These are phyloP conservation scores for Apodemia duryi DNA, from an alignment of 2,888 invertebrate species.

Conservation along the genomic window DNA sequence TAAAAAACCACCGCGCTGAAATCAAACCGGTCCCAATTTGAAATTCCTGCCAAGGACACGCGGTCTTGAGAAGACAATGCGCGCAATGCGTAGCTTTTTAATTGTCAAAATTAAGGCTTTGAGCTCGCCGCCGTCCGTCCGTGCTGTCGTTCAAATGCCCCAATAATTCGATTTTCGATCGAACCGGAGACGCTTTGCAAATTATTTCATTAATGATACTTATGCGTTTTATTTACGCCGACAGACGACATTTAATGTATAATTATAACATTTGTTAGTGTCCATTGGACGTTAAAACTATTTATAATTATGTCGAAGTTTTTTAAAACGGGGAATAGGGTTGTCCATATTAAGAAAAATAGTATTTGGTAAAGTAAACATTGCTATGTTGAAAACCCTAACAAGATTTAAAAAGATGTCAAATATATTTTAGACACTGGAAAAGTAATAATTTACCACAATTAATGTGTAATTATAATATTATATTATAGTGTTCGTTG, in stretches of 20 bases:
- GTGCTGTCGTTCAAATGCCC: slow-evolving; percentile 39
- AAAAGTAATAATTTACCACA: too few species aligned
- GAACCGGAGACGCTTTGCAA: slow-evolving; percentile 32
- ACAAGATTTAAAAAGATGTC: too few species aligned
- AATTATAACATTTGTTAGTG: slow-evolving; percentile 26
- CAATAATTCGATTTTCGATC: slow-evolving; percentile 45
- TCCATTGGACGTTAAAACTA: slow-evolving; percentile 19
- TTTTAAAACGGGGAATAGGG: not conserved
- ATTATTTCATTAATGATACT: slow-evolving; percentile 31
- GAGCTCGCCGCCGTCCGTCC: slow-evolving; percentile 51
- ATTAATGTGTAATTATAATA: too few species aligned
- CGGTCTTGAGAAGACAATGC: slow-evolving; percentile 49
- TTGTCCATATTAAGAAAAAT: not conserved
- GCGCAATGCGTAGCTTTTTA: slow-evolving; percentile 68
- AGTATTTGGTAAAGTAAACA: too few species aligned
- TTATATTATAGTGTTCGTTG: too few species aligned
- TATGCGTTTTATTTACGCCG: slow-evolving; percentile 19
- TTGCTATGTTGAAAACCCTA: too few species aligned
- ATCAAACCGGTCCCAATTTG: slow-evolving; percentile 58
- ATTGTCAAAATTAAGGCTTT: slow-evolving; percentile 73
- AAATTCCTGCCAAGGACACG: slow-evolving; percentile 74
- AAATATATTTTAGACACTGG: too few species aligned
- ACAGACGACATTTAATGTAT: slow-evolving; percentile 16
- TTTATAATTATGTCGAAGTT: slow-evolving; percentile 3
- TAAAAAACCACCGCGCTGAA: slow-evolving; percentile 42